phyloP scores from a whole-genome alignment of 64 coral and sea anemone species.

The Platygyra sinensis region DNA sequence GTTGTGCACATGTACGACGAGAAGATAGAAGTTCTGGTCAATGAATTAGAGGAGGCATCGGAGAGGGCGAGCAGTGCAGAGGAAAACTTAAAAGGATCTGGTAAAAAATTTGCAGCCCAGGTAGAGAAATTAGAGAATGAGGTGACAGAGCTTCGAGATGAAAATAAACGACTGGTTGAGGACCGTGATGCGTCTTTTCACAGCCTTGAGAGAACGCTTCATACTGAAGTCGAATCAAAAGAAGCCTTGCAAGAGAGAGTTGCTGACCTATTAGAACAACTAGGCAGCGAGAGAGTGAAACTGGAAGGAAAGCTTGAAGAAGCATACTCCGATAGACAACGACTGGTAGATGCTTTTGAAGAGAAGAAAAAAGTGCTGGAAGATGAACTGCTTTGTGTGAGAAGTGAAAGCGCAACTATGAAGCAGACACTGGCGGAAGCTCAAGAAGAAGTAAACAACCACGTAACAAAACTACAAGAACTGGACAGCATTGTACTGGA shows the following conservation, averaged over 20 bases:
- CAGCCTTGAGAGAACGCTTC: neutral
- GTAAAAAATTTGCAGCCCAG: conserved; percentile 13
- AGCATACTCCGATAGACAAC: conserved; percentile 41
- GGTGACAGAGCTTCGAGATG: conserved; percentile 21
- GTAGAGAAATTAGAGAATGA: conserved; percentile 44
- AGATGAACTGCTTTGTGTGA: conserved; percentile 45
- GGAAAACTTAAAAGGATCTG: conserved; percentile 41
- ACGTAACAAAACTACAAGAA: conserved; percentile 62
- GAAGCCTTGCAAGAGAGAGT: conserved; percentile 10
- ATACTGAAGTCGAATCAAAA: neutral
- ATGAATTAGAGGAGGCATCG: conserved; percentile 69
- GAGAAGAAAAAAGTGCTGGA: conserved; percentile 40
- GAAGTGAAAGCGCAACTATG: conserved; percentile 25
- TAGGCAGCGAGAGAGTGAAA: conserved; percentile 12
- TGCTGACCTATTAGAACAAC: conserved; percentile 43
- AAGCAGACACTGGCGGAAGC: conserved; percentile 45
- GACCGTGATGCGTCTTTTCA: conserved; percentile 17
- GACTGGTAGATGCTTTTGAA: conserved; percentile 34
- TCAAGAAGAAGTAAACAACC: conserved; percentile 33
- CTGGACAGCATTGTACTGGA: conserved; percentile 34
- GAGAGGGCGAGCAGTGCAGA: conserved; percentile 43
- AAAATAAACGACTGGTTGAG: conserved; percentile 1
- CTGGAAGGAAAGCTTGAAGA: conserved; percentile 60
- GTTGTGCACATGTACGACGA: conserved; percentile 84
- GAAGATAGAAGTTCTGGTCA: conserved; percentile 73